Evolutionary conservation across 2,888 invertebrate genomes (phyloP).

Genomic region (Glyphotaelius pellucidus): DNA sequence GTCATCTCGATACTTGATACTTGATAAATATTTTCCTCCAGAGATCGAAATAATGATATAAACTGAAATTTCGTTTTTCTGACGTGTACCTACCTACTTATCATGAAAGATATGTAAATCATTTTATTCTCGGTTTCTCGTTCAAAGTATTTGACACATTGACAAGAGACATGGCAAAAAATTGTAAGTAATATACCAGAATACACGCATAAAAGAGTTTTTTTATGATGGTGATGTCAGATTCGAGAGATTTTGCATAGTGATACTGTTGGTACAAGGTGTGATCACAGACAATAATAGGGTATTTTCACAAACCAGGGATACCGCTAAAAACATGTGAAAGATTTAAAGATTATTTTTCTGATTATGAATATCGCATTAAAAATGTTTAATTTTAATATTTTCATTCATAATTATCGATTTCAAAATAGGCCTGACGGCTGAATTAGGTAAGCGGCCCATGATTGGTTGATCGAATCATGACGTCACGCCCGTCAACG

Average conservation of each 20-base stretch:
- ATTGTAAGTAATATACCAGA: background rate
- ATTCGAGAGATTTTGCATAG: background rate
- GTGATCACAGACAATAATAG: background rate
- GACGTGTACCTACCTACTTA: background rate
- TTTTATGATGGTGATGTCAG: background rate
- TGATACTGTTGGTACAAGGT: background rate
- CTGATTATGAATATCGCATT: too few species aligned
- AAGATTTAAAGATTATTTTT: too few species aligned
- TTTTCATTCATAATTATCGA: too few species aligned
- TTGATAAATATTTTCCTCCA: background rate
- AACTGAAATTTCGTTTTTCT: background rate
- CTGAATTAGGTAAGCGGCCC: too few species aligned
- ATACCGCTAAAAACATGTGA: too few species aligned
- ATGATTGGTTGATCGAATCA: too few species aligned
- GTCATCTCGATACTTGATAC: background rate
- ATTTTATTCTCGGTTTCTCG: background rate
- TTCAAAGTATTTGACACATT: background rate
- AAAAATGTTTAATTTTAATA: too few species aligned
- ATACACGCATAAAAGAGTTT: background rate
- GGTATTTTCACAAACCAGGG: too few species aligned
- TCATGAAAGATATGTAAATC: background rate
- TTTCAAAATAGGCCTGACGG: too few species aligned
- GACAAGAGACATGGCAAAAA: background rate
- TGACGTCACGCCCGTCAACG: too few species aligned
- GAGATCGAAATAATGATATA: background rate